phyloP scores from a whole-genome alignment of 2,797 vertebrate genomes.

The Galaxias olidus region DNA sequence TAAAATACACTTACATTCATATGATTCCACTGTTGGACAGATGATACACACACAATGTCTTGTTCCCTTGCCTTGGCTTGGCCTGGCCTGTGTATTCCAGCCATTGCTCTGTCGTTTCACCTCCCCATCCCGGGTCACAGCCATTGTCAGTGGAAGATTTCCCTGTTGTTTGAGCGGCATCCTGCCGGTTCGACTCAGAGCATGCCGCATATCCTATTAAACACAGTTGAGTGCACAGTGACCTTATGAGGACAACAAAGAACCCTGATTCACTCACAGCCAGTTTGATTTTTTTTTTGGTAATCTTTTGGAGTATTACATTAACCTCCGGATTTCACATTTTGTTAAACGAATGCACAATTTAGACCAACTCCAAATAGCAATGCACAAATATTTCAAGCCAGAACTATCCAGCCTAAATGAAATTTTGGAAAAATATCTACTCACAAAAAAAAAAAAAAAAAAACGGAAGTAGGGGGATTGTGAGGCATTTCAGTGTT shows the following conservation, averaged over 20 bases:
- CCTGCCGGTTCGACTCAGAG: slow-evolving; percentile 60
- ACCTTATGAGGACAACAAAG: slow-evolving; percentile 61
- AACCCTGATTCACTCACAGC: slow-evolving; percentile 53
- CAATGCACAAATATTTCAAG: no score
- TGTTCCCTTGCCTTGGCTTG: background rate
- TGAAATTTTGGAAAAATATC: background rate
- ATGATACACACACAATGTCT: no score
- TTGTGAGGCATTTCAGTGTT: background rate
- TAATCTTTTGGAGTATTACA: slow-evolving; percentile 42
- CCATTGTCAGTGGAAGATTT: slow-evolving; percentile 67
- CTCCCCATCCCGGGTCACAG: no score
- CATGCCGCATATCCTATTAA: slow-evolving; percentile 72
- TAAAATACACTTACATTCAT: no score
- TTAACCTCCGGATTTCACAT: background rate
- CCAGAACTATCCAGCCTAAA: no score
- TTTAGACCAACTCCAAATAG: no score
- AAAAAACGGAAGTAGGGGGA: background rate
- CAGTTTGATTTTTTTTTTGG: slow-evolving; percentile 56
- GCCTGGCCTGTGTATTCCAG: background rate
- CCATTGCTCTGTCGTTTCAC: background rate
- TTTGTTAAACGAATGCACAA: no score
- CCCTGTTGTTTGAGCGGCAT: slow-evolving; percentile 60
- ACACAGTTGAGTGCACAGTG: slow-evolving; percentile 65
- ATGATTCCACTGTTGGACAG: no score
- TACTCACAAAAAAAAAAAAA: background rate